Evolutionary conservation across 2,888 invertebrate species (phyloP).

Genomic region (Agriopis leucophaearia): DNA sequence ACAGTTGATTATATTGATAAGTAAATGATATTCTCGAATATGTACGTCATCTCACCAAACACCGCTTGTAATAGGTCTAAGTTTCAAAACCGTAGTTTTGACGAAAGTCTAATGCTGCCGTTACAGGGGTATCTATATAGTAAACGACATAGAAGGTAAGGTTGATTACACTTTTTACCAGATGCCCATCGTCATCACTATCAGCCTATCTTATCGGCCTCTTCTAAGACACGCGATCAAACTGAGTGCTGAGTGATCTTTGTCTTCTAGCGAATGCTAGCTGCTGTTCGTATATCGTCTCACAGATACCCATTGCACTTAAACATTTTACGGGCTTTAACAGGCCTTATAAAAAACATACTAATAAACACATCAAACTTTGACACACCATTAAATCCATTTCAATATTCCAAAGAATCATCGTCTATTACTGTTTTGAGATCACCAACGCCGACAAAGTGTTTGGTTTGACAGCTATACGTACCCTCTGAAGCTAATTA

Average conservation of each 20-base stretch:
- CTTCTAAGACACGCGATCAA: too few species aligned
- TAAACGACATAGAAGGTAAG: too few species aligned
- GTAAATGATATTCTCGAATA: too few species aligned
- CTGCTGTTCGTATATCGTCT: not conserved
- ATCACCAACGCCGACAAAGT: conserved; percentile 77
- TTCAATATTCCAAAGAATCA: conserved; percentile 74
- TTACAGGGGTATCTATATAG: too few species aligned
- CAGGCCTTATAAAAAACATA: conserved; percentile 15
- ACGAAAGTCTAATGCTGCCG: too few species aligned
- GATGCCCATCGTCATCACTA: too few species aligned
- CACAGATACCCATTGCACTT: not conserved
- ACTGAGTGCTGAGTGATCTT: not conserved
- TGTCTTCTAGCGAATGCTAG: not conserved
- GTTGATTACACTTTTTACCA: too few species aligned
- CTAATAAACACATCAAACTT: conserved; percentile 48
- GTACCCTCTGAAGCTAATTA: conserved; percentile 81
- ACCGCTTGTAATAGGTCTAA: too few species aligned
- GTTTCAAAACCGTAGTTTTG: too few species aligned
- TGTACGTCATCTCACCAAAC: too few species aligned
- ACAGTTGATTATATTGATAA: too few species aligned
- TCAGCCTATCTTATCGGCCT: too few species aligned
- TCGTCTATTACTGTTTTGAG: conserved; percentile 69
- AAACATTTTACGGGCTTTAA: conserved; percentile 8
- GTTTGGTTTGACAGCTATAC: conserved; percentile 83
- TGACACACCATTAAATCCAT: conserved; percentile 57